Evolutionary conservation across 1,140 invertebrate genomes (phyloP), one percentile per base, ranked within the genome.

Genomic region (Episyrphus balteatus): DNA sequence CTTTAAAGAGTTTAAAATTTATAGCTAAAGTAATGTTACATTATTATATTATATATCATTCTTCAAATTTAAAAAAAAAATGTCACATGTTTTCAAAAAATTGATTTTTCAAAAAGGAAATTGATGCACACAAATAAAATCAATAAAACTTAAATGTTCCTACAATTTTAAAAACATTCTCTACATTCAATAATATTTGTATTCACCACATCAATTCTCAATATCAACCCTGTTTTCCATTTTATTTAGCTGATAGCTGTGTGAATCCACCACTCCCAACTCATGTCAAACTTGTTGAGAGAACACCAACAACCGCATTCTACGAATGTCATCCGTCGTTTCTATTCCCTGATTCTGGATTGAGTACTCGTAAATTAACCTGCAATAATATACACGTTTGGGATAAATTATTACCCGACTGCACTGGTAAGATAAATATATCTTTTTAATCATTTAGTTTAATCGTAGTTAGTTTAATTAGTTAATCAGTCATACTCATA

Each of bases 261-360:
- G 66, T 74, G 5, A 74, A 72, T n/a, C 60, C 74, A 40, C 51
- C 59, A 52, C 59, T 75, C 55, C 77, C 78, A 54, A 69, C 69
- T 55, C 69, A 75, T 55, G 78, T 77, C n/a, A 77, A 79, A 51
- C 55, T 79, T 5, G 73, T 76, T 47, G 73, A 72, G 56, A 69
- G 73, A 31, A 73, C 73, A 68, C 8, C 21, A 26, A 26, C 21
- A 3, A 26, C 21, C 3, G 21, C 75, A 47, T 81, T 73, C 59
- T 26, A 26, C 21, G 75, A 73, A 63, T 82, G 79, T 61, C 73
- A 77, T 52, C 70, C 75, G 11, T 74, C 73, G 33, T 71, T 64
- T 54, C 71, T 73, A 50, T 81, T 81, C 61, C 70, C 71, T 5
- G 78, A 80, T 52, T 75, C 73, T 2, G 59, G 63, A 42, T 56